Evolutionary conservation across 2,797 vertebrate genomes (phyloP).

Genomic region (Manis pentadactyla): DNA sequence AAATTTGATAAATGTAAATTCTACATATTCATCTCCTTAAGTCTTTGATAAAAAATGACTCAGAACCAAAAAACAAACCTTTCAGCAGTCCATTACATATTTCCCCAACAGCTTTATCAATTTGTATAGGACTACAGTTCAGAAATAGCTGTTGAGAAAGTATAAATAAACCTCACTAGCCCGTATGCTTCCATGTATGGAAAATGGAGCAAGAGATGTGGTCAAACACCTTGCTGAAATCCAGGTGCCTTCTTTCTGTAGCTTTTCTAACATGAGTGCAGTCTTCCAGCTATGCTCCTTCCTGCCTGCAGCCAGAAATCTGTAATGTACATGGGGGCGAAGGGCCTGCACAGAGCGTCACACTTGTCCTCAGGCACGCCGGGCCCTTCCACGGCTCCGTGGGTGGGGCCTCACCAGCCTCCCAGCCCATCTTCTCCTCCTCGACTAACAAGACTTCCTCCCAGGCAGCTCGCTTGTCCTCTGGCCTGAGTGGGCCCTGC

Average conservation of each 20-base stretch:
- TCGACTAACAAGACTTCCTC: background rate
- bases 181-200: background rate
- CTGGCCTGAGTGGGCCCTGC: background rate
- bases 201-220: background rate
- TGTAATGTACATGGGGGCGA: fast-evolving
- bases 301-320: background rate
- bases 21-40: conserved; percentile 1
- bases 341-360: background rate
- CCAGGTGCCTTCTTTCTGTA: background rate
- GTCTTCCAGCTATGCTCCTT: background rate
- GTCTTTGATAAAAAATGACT: conserved; percentile 52
- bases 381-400: background rate
- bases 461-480: background rate
- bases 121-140: background rate
- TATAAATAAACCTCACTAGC: background rate
- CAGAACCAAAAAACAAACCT: background rate
- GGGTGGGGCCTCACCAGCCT: background rate
- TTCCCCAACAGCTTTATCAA: background rate
- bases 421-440: background rate
- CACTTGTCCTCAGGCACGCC: fast-evolving
- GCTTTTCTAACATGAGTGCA: background rate
- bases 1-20: background rate
- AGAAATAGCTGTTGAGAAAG: background rate
- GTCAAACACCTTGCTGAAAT: background rate
- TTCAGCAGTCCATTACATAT: background rate